Evolutionary conservation across 2,113 vertebrate genomes (phyloP).

Genomic region (Typhlomys cinereus): DNA sequence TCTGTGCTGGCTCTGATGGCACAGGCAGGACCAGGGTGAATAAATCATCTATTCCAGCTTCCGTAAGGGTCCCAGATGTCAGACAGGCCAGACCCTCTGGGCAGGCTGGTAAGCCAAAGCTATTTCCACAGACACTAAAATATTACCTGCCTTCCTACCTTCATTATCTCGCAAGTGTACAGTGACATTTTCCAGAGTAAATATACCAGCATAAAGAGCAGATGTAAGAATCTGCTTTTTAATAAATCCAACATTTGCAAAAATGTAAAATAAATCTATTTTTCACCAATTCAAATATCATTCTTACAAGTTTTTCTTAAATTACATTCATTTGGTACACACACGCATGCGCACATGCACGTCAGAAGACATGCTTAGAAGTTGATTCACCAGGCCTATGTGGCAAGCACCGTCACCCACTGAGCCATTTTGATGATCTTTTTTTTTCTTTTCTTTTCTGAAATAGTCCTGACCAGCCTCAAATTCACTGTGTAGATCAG

Average conservation of each 20-base stretch:
- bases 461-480: too few relatives aligned
- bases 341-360: too few relatives aligned
- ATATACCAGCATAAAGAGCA: neutral
- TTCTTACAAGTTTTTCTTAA: too few relatives aligned
- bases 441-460: too few relatives aligned
- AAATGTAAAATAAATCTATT: neutral
- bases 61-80: rapidly evolving
- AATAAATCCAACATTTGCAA: neutral
- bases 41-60: neutral
- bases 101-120: rapidly evolving
- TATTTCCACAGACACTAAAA: rapidly evolving
- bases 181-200: rapidly evolving
- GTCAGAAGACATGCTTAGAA: too few relatives aligned
- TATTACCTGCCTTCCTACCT: rapidly evolving
- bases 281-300: neutral
- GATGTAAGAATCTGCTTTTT: neutral
- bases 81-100: rapidly evolving
- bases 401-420: too few relatives aligned
- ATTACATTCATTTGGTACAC: too few relatives aligned
- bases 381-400: too few relatives aligned
- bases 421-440: too few relatives aligned
- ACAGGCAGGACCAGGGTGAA: neutral
- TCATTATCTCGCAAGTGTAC: rapidly evolving
- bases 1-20: neutral
- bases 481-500: too few relatives aligned